Conservation (phyloP, 2,888 invertebrate genomes). For the Euspilapteryx auroguttella region DNA sequence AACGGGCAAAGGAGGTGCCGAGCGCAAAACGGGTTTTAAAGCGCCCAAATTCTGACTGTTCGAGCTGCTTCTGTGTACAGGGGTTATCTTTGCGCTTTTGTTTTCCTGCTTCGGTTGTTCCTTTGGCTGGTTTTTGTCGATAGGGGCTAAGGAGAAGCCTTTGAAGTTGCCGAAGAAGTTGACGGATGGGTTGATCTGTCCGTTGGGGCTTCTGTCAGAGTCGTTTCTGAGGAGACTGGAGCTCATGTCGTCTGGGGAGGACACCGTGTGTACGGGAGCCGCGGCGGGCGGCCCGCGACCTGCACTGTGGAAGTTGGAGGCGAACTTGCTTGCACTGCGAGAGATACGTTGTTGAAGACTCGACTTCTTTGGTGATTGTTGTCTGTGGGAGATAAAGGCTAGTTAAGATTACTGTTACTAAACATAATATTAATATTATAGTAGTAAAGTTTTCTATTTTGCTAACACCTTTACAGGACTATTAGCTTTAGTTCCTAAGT, state of each 20-base stretch:
- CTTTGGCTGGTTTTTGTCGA: slow-evolving; percentile 44
- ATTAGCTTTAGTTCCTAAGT: too few species aligned
- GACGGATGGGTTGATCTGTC: slow-evolving; percentile 40
- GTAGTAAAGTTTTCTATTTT: too few species aligned
- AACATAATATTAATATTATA: too few species aligned
- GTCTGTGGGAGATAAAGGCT: too few species aligned
- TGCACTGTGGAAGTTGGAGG: slow-evolving; percentile 40
- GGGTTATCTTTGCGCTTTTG: slow-evolving; percentile 60
- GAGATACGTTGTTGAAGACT: slow-evolving; percentile 45
- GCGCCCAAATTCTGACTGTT: slow-evolving; percentile 32
- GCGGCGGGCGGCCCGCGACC: slow-evolving; percentile 26
- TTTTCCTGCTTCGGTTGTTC: slow-evolving; percentile 13
- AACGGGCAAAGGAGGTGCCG: slow-evolving; percentile 66
- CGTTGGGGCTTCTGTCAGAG: slow-evolving; percentile 34
- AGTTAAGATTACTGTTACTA: too few species aligned
- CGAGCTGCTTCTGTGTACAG: slow-evolving; percentile 43
- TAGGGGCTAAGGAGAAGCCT: slow-evolving; percentile 77
- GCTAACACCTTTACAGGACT: too few species aligned
- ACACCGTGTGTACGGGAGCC: slow-evolving; percentile 51
- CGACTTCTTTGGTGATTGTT: slow-evolving; percentile 45
- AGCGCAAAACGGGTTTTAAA: slow-evolving; percentile 47
- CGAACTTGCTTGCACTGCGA: slow-evolving; percentile 46
- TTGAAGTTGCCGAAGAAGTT: slow-evolving; percentile 86
- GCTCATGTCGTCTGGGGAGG: slow-evolving; percentile 71
- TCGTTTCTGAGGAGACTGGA: slow-evolving; percentile 66